A percentile compares a stretch with the other conserved stretches of the same genome.
These are phyloP conservation scores for Fulica atra DNA, from an alignment of 2,113 vertebrate species.

Conservation along the genomic window DNA sequence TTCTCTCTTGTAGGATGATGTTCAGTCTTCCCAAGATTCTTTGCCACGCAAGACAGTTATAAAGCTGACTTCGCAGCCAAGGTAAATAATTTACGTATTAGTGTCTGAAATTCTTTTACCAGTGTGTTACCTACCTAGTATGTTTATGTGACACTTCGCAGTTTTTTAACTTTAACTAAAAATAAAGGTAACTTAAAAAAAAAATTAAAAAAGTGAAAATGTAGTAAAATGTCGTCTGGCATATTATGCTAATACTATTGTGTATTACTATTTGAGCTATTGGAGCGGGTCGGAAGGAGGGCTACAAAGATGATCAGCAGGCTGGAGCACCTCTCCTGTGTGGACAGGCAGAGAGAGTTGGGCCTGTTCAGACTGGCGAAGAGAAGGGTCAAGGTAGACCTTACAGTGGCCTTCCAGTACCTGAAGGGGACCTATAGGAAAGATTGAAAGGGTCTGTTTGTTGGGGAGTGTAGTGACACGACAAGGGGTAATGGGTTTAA, in stretches of 20 bases:
- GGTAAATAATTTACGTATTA: slow-evolving; percentile 73
- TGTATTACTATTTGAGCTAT: too few species aligned
- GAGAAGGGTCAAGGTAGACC: too few species aligned
- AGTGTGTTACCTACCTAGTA: not conserved
- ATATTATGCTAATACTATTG: not conserved
- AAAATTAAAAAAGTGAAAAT: not conserved
- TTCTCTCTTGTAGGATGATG: slow-evolving; percentile 80
- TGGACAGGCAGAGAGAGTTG: too few species aligned
- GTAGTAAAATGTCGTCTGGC: not conserved
- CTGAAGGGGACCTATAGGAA: too few species aligned
- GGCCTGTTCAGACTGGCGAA: too few species aligned
- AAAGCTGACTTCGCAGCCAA: slow-evolving; percentile 75
- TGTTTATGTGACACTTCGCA: not conserved
- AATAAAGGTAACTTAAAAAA: not conserved
- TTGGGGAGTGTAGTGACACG: too few species aligned
- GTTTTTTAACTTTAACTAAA: not conserved
- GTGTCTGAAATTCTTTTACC: not conserved
- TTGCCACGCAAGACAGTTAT: slow-evolving; percentile 82
- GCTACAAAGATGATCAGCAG: too few species aligned
- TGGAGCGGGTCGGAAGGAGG: too few species aligned
- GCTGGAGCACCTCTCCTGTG: too few species aligned
- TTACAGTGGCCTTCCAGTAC: too few species aligned
- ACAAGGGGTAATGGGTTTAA: too few species aligned
- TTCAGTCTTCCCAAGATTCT: slow-evolving; percentile 84
- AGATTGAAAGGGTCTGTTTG: too few species aligned